phyloP scores from a whole-genome alignment of 1,140 invertebrate species.

The Drosophila seguyi region DNA sequence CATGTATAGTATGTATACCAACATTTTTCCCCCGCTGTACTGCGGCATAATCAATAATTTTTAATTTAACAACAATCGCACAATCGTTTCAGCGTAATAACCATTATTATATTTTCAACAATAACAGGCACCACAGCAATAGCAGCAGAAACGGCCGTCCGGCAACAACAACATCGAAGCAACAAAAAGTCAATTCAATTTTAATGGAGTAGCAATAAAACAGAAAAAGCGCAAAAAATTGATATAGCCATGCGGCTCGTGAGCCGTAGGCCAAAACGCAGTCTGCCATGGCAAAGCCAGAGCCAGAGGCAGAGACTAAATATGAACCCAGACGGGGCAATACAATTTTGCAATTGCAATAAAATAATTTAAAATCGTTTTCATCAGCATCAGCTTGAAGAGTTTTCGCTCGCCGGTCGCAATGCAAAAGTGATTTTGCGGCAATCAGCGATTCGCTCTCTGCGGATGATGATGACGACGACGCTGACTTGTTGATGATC shows the following conservation, averaged over 20 bases:
- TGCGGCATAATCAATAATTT: conserved; percentile 77
- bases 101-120: conserved; percentile 81
- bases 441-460: conserved; percentile 58
- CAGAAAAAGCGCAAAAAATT: conserved; percentile 79
- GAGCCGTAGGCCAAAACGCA: conserved; percentile 39
- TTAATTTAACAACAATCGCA: conserved; percentile 83
- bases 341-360: conserved; percentile 82
- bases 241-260: conserved; percentile 56
- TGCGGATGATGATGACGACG: conserved; percentile 36
- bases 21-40: conserved; percentile 56
- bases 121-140: conserved; percentile 60
- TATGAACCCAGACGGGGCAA: conserved; percentile 47
- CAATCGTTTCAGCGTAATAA: conserved; percentile 80
- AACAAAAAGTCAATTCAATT: conserved; percentile 80
- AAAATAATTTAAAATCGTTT: conserved; percentile 85
- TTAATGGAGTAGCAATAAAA: conserved; percentile 83
- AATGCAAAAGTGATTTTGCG: conserved; percentile 73
- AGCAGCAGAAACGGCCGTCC: conserved; percentile 41
- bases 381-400: conserved; percentile 81
- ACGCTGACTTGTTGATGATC: conserved; percentile 61
- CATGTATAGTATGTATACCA: conserved; percentile 7
- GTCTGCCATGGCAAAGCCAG: conserved; percentile 17
- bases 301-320: conserved; percentile 22
- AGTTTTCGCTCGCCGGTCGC: conserved; percentile 56
- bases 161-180: conserved; percentile 19